phyloP scores from a whole-genome alignment of 1,140 invertebrate species.

The Halictus rubicundus region DNA sequence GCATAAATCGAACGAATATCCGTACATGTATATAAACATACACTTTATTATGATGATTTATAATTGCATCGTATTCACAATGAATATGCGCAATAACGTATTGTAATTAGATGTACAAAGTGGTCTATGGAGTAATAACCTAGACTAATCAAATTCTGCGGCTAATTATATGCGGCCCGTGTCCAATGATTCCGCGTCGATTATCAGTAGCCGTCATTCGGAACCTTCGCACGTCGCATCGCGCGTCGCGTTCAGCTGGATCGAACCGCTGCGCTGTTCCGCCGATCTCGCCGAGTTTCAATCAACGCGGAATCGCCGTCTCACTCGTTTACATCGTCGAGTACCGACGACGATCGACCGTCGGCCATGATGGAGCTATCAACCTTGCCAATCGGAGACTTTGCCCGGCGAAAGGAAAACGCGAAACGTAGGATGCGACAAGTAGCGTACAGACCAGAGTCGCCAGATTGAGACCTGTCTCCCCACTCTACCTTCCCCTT shows the following conservation, averaged over 20 bases:
- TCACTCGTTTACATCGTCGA: background rate
- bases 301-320: background rate
- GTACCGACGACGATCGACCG: conserved; percentile 10
- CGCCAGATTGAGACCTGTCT: too few relatives aligned
- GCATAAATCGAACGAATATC: conserved; percentile 56
- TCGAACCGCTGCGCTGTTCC: too few relatives aligned
- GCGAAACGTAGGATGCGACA: conserved; percentile 16
- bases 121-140: conserved; percentile 68
- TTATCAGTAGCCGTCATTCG: conserved; percentile 10
- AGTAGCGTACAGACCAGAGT: background rate
- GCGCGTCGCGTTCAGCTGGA: background rate
- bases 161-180: conserved; percentile 63
- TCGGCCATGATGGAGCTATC: background rate
- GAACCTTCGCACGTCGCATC: background rate
- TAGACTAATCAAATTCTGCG: conserved; percentile 68
- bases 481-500: too few relatives aligned
- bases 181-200: conserved; percentile 44
- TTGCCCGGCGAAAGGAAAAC: conserved; percentile 16
- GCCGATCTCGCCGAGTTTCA: background rate
- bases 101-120: conserved; percentile 72
- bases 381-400: conserved; percentile 20
- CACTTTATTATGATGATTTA: conserved; percentile 73
- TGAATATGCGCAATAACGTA: conserved; percentile 70
- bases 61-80: conserved; percentile 70
- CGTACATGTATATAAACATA: conserved; percentile 72